Conservation (phyloP, 2,113 vertebrate species). For the Limnothrissa miodon region DNA sequence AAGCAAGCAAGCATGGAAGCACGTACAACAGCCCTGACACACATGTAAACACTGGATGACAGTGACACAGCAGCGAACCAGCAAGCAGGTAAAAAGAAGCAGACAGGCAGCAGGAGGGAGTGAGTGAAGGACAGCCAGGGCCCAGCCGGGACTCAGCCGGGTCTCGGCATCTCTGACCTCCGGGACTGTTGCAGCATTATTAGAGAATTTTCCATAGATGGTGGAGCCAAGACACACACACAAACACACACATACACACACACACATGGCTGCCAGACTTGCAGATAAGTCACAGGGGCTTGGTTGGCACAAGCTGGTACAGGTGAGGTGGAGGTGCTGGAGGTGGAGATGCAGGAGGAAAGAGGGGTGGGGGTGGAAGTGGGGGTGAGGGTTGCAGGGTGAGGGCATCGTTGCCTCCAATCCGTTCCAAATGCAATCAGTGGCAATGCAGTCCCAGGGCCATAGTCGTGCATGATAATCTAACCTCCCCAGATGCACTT, state of each 20-base stretch:
- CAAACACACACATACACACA: conserved; percentile 21
- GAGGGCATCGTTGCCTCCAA: background rate
- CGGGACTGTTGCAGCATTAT: conserved; percentile 25
- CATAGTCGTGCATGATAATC: conserved; percentile 21
- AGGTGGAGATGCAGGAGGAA: too few relatives aligned
- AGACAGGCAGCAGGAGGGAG: background rate
- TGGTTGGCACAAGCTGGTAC: background rate
- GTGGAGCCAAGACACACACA: conserved; percentile 16
- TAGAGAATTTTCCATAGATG: conserved; percentile 5
- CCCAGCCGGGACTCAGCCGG: too few relatives aligned
- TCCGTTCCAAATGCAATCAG: background rate
- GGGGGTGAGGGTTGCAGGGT: too few relatives aligned
- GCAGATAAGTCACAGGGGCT: background rate
- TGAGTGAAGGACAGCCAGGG: background rate
- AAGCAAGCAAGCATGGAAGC: too few relatives aligned
- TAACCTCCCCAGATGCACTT: conserved; percentile 27
- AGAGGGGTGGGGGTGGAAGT: too few relatives aligned
- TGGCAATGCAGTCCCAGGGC: background rate
- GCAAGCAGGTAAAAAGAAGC: background rate
- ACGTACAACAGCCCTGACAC: too few relatives aligned
- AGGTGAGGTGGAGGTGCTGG: too few relatives aligned
- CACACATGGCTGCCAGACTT: background rate
- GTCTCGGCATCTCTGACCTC: background rate
- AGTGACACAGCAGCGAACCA: background rate
- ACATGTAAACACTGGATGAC: background rate